Evolutionary conservation across 2,113 vertebrate species (phyloP), one percentile per base, ranked within the genome.

Genomic region (Pardalotus punctatus): DNA sequence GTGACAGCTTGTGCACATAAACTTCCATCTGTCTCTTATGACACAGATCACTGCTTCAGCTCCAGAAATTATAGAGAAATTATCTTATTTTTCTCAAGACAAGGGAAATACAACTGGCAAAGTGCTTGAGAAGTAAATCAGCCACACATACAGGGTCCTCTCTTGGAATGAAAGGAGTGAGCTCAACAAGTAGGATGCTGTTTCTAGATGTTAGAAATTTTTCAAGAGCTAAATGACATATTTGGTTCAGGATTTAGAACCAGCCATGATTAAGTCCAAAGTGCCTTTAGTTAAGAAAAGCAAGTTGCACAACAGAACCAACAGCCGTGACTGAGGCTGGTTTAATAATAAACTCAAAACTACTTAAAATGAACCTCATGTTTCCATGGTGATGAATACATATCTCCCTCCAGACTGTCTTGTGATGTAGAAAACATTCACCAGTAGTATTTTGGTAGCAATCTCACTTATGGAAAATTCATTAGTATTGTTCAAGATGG

Each of bases 291-390:
- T 53, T 84, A 40, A 48, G 76, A 70, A 90, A 70, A 78, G 25
- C 64, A 70, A 71, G 54, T 69, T 72, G 81, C 43, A 78, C 86
- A 90, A 67, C 73, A 65, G 67, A 94, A 76, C 83, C 70, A 76
- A 31, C 42, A 83, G 45, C 81, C 17, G 7, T 45, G 65, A 76
- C 57, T 71, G 86, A 86, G 54, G 61, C 40, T 91, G 86, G 86
- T 38, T 93, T 81, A 82, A 92, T 94, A 95, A 93, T 90, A 85
- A 93, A 94, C 80, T 88, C 80, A 84, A 84, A 95, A 96, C 93
- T 82, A 88, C 83, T 94, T 90, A 79, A 97, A 94, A 96, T 62
- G 77, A 95, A 82, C 72, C 78, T 94, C 70, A 74, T 56, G 93
- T 95, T 96, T 94, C 81, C 88, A 90, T 88, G 87, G 81, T 77